Conservation (phyloP, 92 coral and sea anemone genomes). For the Virgularia gustaviana region DNA sequence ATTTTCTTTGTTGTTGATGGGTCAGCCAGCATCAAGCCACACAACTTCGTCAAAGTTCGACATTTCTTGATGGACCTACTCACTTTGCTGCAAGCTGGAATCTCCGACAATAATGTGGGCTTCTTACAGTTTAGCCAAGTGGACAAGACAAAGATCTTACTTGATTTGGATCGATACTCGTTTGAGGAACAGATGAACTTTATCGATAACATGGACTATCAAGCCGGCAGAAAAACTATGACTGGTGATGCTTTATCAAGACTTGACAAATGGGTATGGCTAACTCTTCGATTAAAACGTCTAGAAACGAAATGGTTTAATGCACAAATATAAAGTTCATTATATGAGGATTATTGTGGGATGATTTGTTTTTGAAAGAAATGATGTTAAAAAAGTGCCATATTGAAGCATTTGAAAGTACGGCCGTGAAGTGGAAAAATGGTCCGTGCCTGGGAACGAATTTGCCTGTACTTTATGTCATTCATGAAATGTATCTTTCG, state of each 20-base stretch:
- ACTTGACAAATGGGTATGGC: no score
- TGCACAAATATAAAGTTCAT: no score
- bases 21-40: slow-evolving; percentile 14
- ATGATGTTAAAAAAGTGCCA: no score
- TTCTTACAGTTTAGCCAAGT: slow-evolving; percentile 23
- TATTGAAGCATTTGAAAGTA: no score
- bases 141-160: slow-evolving; percentile 9
- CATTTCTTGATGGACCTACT: slow-evolving; percentile 31
- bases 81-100: slow-evolving; percentile 7
- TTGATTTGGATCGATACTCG: slow-evolving; percentile 2
- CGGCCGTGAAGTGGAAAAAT: no score
- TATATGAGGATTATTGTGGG: no score
- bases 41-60: slow-evolving; percentile 21
- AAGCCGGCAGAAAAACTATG: slow-evolving; percentile 18
- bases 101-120: slow-evolving; percentile 16
- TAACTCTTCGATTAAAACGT: no score
- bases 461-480: no score
- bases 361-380: no score
- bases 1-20: slow-evolving; percentile 39
- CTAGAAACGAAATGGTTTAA: no score
- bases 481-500: no score
- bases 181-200: not conserved
- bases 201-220: slow-evolving; percentile 14
- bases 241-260: slow-evolving; percentile 35
- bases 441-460: no score